These are phyloP conservation scores for Timandra comae DNA, from an alignment of 2,888 invertebrate species.

Conservation along the genomic window DNA sequence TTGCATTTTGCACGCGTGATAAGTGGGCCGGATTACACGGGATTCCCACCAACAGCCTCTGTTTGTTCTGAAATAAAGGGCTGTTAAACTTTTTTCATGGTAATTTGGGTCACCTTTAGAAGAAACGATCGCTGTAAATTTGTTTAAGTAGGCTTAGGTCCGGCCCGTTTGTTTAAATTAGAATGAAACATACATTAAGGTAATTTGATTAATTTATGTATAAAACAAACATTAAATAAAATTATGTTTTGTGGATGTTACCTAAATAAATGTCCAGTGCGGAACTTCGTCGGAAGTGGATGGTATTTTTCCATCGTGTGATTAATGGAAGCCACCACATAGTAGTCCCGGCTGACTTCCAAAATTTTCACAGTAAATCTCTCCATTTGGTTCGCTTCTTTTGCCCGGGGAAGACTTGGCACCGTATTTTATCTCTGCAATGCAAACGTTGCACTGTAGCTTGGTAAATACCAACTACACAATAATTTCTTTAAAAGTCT, in stretches of 20 bases:
- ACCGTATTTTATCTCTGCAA: constrained; percentile 70
- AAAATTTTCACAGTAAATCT: constrained; percentile 72
- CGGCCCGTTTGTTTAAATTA: constrained; percentile 59
- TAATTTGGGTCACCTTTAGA: constrained; percentile 74
- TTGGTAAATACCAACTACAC: constrained; percentile 53
- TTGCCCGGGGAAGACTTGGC: constrained; percentile 68
- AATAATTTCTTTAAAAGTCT: constrained; percentile 28
- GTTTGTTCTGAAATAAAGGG: constrained; percentile 75
- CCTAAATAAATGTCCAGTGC: constrained; percentile 14
- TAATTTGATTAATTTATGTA: constrained; percentile 30
- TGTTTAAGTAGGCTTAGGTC: constrained; percentile 69
- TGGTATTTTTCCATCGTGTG: constrained; percentile 61
- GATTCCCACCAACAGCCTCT: constrained; percentile 71
- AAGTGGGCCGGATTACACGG: constrained; percentile 73
- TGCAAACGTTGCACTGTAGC: constrained; percentile 61
- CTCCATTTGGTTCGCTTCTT: constrained; percentile 67
- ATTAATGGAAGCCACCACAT: constrained; percentile 67
- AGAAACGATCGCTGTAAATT: constrained; percentile 69
- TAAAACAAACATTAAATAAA: constrained; percentile 1
- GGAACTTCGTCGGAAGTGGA: constrained; percentile 16
- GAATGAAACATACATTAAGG: constrained; percentile 36
- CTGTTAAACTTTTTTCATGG: constrained; percentile 74
- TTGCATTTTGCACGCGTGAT: constrained; percentile 78
- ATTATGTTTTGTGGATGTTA: constrained; percentile 12
- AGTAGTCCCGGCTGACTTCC: constrained; percentile 70